Base-by-base conservation (phyloP, 2,888 invertebrate species). In the Bellardia bayeri region DNA sequence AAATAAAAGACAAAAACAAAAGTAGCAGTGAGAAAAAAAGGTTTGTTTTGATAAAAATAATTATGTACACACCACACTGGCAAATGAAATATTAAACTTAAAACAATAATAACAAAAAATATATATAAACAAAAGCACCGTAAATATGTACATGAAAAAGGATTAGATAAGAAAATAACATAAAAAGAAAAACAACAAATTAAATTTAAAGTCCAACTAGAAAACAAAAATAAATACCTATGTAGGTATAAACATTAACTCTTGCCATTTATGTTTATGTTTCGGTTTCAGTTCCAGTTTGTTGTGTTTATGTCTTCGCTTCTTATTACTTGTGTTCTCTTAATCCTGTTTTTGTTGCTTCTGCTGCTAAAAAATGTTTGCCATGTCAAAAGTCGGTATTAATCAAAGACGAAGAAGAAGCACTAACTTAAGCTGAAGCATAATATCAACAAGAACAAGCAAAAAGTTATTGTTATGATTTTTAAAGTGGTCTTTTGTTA, bases 31-130 rank as follows among this genome's bases (percentile, higher is more conserved):
- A 8, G 42, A 8, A 49, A 68, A 68, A 61, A 69, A 56, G 49
- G 69, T 79, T 69, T 78, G 45, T 69, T 78, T 79, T 69, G 68
- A 56, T 78, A 68, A 78, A 56, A 40, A 49, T 23, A 63, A 76
- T n/a, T n/a, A n/a, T n/a, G 16, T 4, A 64, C 40, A 40, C 51
- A 76, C 16, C 51, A 76, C 13, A 45, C 54, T 7, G 7, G 14
- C 37, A 40, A 8, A 54, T 16, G 42, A 33, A 42, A 51, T 56
- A 23, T 23, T 56, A 54, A 9, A 56, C 23, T 23, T 54, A 1
- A 56, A 6, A 63, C 63, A 75, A 14, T 23, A 58, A 58, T 2
- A 58, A 56, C 3, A 56, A 30, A 7, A 56, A 2, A 23, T 54
- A 54, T 54, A 78, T 42, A 54, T 13, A 11, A 40, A 78, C 42